Percentiles rank a stretch among this genome's conserved stretches.
phyloP scores from a whole-genome alignment of 2,113 vertebrate species.

The Mastomys coucha region DNA sequence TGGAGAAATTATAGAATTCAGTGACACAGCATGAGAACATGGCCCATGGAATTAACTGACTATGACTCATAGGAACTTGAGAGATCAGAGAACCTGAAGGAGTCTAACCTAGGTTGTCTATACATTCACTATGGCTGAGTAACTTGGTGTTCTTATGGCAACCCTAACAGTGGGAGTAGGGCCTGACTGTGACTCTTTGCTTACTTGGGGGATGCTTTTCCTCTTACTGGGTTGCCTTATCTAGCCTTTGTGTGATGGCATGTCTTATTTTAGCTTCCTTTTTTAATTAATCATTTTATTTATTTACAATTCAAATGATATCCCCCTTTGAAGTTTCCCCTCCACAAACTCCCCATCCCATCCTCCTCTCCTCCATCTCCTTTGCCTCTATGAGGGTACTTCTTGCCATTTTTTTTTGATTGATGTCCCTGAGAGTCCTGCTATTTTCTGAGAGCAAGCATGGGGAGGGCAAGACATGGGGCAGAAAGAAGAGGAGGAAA shows the following conservation, averaged over 20 bases:
- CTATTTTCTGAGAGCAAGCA: neutral
- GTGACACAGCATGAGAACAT: neutral
- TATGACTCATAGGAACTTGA: neutral
- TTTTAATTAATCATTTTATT: neutral
- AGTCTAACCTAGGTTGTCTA: neutral
- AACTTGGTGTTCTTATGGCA: neutral
- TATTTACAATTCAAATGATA: too few relatives aligned
- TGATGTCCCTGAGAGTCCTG: neutral
- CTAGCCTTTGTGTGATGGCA: neutral
- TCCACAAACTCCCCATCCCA: too few relatives aligned
- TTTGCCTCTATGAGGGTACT: too few relatives aligned
- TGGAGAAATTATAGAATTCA: neutral
- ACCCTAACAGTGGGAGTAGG: neutral
- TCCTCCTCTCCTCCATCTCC: too few relatives aligned
- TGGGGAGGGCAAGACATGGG: neutral
- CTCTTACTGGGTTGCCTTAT: neutral
- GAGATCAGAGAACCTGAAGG: neutral
- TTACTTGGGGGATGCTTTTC: neutral
- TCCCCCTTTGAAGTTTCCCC: too few relatives aligned
- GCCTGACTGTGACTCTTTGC: neutral
- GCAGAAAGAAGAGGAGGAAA: neutral
- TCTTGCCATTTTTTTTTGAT: neutral
- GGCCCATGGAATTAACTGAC: neutral
- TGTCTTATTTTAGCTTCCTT: neutral
- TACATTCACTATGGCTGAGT: neutral